These are phyloP conservation scores for Cygnus buccinator DNA, from an alignment of 2,113 vertebrate genomes.

Conservation along the genomic window DNA sequence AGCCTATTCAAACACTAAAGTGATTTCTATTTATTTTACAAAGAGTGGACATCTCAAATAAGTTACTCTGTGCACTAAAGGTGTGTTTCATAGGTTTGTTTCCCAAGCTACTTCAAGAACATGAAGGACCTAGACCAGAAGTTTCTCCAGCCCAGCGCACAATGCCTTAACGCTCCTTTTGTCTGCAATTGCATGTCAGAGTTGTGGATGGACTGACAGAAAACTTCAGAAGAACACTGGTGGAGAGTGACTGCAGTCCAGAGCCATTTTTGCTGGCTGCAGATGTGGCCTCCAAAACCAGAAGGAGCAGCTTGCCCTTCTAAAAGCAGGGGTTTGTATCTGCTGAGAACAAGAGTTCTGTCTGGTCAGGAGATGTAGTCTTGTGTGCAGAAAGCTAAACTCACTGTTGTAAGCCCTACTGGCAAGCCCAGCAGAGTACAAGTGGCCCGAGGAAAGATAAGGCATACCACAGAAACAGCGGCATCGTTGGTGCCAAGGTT, in stretches of 20 bases:
- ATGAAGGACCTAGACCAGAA: not conserved
- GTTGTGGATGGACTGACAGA: slow-evolving; percentile 40
- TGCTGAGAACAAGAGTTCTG: slow-evolving; percentile 78
- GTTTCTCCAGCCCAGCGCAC: not conserved
- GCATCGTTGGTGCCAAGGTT: slow-evolving; percentile 82
- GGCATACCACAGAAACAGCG: slow-evolving; percentile 79
- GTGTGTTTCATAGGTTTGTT: not conserved
- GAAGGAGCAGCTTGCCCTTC: slow-evolving; percentile 79
- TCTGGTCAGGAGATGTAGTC: slow-evolving; percentile 79
- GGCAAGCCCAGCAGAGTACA: slow-evolving; percentile 81
- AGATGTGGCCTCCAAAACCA: slow-evolving; percentile 84
- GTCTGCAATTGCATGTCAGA: slow-evolving; percentile 39
- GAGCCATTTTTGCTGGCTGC: slow-evolving; percentile 83
- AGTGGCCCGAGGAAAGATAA: slow-evolving; percentile 85
- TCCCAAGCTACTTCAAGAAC: not conserved
- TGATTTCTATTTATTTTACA: not conserved
- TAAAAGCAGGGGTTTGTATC: slow-evolving; percentile 79
- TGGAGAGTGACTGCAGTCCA: slow-evolving; percentile 80
- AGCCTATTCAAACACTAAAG: not conserved
- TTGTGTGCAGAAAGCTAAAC: slow-evolving; percentile 81
- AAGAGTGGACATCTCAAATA: not conserved
- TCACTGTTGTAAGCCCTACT: slow-evolving; percentile 75
- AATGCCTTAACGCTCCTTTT: not conserved
- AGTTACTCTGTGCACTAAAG: not conserved
- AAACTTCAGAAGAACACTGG: slow-evolving; percentile 49